Evolutionary conservation across 1,140 invertebrate species (phyloP).

Genomic region (Pteromalus puparum): DNA sequence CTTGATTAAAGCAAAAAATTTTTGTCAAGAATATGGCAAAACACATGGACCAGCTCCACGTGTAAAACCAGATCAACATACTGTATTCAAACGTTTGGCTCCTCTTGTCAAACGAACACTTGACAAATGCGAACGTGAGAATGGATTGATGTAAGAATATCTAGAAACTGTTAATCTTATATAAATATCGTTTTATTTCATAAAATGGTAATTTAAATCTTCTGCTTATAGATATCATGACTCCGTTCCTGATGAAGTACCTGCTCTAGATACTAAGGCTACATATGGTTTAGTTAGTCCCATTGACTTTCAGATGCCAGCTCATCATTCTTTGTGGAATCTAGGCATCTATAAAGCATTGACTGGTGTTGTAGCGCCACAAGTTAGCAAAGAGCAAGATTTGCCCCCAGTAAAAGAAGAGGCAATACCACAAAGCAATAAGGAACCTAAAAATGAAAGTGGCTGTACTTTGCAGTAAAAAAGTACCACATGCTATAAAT

Average conservation of each 20-base stretch:
- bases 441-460: conserved; percentile 81
- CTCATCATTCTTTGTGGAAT: conserved; percentile 78
- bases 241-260: conserved; percentile 79
- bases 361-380: conserved; percentile 56
- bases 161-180: background rate
- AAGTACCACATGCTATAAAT: conserved; percentile 2
- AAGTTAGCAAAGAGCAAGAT: conserved; percentile 73
- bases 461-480: conserved; percentile 78
- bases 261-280: conserved; percentile 80
- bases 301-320: conserved; percentile 79
- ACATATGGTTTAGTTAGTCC: conserved; percentile 83
- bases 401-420: conserved; percentile 82
- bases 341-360: conserved; percentile 60
- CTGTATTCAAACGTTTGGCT: conserved; percentile 80
- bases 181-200: background rate
- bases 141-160: conserved; percentile 81
- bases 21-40: conserved; percentile 80
- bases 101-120: conserved; percentile 79
- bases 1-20: conserved; percentile 75
- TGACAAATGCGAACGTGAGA: conserved; percentile 85
- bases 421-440: conserved; percentile 77
- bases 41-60: conserved; percentile 78
- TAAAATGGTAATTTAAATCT: conserved; percentile 5
- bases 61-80: conserved; percentile 80
- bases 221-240: conserved; percentile 79